Evolutionary conservation across 2,797 vertebrate species (phyloP).

Genomic region (Hybognathus amarus): DNA sequence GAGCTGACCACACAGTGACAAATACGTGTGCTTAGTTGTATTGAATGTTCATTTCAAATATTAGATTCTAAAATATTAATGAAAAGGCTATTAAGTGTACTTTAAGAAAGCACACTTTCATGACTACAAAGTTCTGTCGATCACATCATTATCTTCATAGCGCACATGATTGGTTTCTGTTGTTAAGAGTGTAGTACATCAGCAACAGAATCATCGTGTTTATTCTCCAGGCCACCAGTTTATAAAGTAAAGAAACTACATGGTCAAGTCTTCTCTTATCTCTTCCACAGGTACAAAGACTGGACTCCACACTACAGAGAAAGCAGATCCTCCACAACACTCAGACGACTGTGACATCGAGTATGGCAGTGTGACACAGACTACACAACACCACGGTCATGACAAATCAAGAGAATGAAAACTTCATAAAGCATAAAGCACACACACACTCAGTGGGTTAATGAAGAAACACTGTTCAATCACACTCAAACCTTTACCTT

Average conservation of each 20-base stretch:
- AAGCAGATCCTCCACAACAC: not conserved
- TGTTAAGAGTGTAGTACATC: no score
- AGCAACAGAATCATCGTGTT: no score
- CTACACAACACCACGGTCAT: not conserved
- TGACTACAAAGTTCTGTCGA: no score
- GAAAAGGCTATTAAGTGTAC: no score
- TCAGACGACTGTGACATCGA: not conserved
- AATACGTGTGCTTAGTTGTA: no score
- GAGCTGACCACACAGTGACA: not conserved
- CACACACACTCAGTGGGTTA: not conserved
- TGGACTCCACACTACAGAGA: not conserved
- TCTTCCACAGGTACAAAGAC: not conserved
- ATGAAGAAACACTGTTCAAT: slow-evolving; percentile 10
- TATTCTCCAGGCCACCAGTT: no score
- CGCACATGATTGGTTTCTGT: no score
- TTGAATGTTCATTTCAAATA: no score
- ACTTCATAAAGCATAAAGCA: not conserved
- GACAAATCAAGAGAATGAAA: not conserved
- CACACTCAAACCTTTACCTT: slow-evolving; percentile 86
- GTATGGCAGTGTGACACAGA: not conserved
- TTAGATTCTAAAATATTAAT: no score
- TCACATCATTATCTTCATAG: no score
- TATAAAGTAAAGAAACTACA: not conserved
- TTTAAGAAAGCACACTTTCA: no score
- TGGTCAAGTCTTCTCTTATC: not conserved